Evolutionary conservation across 2,113 vertebrate genomes (phyloP), one percentile per base, ranked within the genome.

Genomic region (Columba janthina): DNA sequence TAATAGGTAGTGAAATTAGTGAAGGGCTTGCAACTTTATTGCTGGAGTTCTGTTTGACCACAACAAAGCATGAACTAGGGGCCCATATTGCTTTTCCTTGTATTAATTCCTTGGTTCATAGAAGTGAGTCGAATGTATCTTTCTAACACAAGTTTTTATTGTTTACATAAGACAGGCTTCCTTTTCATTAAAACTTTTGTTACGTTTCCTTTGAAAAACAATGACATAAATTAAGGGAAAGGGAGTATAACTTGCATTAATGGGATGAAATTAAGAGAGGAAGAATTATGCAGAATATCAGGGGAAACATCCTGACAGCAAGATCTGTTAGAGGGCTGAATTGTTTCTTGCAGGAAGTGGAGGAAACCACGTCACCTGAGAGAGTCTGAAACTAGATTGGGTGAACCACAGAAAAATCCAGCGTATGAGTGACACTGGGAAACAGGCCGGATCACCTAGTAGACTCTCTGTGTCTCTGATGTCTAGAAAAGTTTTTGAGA

Each of bases 191-290:
- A 82, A 73, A 61, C 50, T 90, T 93, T 78, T 74, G 65, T 79
- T 76, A 40, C 36, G 36, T 89, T 97, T 96, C 93, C 95, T 95
- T 94, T 90, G 85, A 90, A 95, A 96, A 94, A 89, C 90, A 95
- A 61, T 72, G 22, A 64, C n/a, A 65, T 46, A 89, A 97, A 93
- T 95, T 72, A 94, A 92, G 74, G 77, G 64, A 95, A 96, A 93
- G n/a, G 60, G 80, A 94, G 56, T 78, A 84, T 64, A 84, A 56
- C 69, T 71, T 70, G 12, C 18, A 61, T 90, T 70, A 75, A 91
- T 94, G 64, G 40, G 17, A 25, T 75, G 42, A 81, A 92, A 94
- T 80, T 62, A 9, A 73, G 89, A 90, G 89, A 72, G 60, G 75
- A 91, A 89, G n/a, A 92, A 89, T 82, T 34, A 36, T 73, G 58